Conservation (phyloP, 2,797 vertebrate genomes). For the Lindbergichthys nudifrons region DNA sequence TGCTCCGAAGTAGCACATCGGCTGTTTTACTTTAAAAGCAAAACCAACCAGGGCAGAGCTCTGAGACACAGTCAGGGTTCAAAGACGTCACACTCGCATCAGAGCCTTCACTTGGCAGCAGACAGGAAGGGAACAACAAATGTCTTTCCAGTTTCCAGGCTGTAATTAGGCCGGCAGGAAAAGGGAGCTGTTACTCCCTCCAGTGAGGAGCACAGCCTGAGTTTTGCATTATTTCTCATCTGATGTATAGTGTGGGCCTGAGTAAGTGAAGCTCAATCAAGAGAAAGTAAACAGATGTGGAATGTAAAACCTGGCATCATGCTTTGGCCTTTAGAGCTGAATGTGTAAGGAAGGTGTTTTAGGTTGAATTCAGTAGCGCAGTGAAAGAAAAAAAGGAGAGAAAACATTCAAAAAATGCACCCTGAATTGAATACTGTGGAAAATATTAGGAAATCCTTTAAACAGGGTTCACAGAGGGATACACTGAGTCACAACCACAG, state of each 20-base stretch:
- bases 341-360: not conserved
- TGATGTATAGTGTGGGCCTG: constrained; percentile 28
- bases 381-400: not conserved
- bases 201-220: constrained; percentile 42
- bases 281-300: constrained; percentile 22
- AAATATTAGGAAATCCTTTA: constrained; percentile 13
- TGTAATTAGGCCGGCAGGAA: constrained; percentile 75
- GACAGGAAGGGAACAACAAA: constrained; percentile 70
- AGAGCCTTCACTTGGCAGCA: constrained; percentile 46
- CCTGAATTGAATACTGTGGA: constrained; percentile 2
- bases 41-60: constrained; percentile 36
- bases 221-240: constrained; percentile 44
- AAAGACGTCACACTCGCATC: constrained; percentile 47
- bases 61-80: constrained; percentile 33
- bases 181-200: constrained; percentile 66
- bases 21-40: constrained; percentile 26
- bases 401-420: constrained; percentile 5
- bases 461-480: constrained; percentile 19
- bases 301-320: constrained; percentile 27
- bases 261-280: constrained; percentile 23
- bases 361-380: constrained; percentile 18
- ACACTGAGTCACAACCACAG: constrained; percentile 19
- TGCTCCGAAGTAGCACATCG: constrained; percentile 22
- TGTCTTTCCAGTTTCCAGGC: constrained; percentile 68
- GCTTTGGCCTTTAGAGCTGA: not conserved